phyloP scores from a whole-genome alignment of 1,140 invertebrate genomes.

The Musca domestica region DNA sequence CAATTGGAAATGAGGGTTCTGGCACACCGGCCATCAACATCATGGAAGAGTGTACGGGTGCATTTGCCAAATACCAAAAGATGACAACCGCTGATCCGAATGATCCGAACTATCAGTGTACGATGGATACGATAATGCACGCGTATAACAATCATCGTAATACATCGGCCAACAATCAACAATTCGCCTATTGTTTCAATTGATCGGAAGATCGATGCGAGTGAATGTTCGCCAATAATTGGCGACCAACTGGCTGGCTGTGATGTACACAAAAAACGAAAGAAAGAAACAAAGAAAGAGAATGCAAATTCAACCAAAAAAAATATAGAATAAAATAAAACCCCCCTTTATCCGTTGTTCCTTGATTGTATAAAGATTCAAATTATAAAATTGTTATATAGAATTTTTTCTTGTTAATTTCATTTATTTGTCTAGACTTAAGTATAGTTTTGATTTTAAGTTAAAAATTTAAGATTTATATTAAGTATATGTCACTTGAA shows the following conservation, averaged over 20 bases:
- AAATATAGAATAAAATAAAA: not conserved
- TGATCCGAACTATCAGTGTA: conserved; percentile 38
- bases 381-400: conserved; percentile 17
- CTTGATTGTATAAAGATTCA: conserved; percentile 46
- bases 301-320: not conserved
- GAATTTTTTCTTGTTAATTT: not conserved
- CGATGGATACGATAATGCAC: conserved; percentile 53
- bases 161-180: conserved; percentile 33
- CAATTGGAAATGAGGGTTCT: conserved; percentile 31
- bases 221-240: not conserved
- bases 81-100: conserved; percentile 19
- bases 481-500: not conserved
- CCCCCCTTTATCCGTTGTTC: conserved; percentile 35
- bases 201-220: conserved; percentile 18
- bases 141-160: conserved; percentile 51
- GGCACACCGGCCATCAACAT: conserved; percentile 30
- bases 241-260: too few species aligned
- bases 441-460: not conserved
- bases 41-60: conserved; percentile 24
- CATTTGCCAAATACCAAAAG: conserved; percentile 42
- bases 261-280: not conserved
- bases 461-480: not conserved
- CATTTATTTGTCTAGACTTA: not conserved
- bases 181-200: conserved; percentile 48
- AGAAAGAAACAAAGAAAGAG: not conserved